Percentiles rank a stretch among this genome's conserved stretches.
Conservation (phyloP, 1,140 invertebrate species). For the Wiebesia pumilae region DNA sequence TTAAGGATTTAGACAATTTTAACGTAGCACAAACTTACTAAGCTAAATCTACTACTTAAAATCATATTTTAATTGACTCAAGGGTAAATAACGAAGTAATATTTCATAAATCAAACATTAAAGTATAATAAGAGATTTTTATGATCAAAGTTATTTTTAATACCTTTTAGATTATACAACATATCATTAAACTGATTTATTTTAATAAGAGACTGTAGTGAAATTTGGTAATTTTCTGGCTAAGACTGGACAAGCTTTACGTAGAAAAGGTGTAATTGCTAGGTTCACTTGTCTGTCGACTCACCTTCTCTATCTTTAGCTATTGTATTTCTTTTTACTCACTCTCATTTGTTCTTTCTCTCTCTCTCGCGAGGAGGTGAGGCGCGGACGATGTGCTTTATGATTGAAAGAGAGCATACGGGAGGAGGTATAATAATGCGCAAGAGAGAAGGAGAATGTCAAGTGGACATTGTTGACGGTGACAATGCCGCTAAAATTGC, state of each 20-base stretch:
- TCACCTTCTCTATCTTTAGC: background rate
- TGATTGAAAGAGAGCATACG: conserved; percentile 69
- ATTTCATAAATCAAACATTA: too few relatives aligned
- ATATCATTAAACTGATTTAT: too few relatives aligned
- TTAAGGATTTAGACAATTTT: too few relatives aligned
- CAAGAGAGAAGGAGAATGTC: conserved; percentile 73
- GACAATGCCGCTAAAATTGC: conserved; percentile 76
- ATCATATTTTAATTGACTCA: too few relatives aligned
- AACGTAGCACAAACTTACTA: too few relatives aligned
- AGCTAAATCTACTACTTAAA: too few relatives aligned
- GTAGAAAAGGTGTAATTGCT: conserved; percentile 7
- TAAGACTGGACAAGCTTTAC: background rate
- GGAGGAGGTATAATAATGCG: conserved; percentile 65
- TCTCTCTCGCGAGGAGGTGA: conserved; percentile 43
- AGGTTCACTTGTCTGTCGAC: background rate
- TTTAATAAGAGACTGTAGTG: too few relatives aligned
- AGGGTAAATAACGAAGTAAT: too few relatives aligned
- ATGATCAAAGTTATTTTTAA: too few relatives aligned
- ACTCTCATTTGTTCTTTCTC: conserved; percentile 4
- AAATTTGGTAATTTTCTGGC: background rate
- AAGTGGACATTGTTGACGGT: conserved; percentile 76
- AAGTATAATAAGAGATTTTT: too few relatives aligned
- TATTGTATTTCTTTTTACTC: background rate
- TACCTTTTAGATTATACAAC: too few relatives aligned
- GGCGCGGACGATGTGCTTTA: conserved; percentile 69